Conservation (phyloP, 2,888 invertebrate genomes). For the Catocala nupta region DNA sequence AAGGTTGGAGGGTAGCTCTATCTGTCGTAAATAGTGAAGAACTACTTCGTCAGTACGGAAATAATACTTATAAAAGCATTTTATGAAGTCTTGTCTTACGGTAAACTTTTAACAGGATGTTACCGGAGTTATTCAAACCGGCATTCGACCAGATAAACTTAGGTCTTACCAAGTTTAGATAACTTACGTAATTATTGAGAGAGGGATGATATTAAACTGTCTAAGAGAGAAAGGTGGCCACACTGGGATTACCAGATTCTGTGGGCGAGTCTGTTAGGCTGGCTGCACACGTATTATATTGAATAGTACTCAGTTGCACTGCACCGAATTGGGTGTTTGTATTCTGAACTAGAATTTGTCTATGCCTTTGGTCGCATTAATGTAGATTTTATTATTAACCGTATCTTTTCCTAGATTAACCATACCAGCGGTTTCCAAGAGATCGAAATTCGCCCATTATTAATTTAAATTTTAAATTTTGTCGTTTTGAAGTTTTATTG, state of each 20-base stretch:
- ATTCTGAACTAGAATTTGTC: too few relatives aligned
- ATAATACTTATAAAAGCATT: neutral
- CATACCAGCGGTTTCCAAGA: too few relatives aligned
- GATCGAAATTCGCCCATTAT: too few relatives aligned
- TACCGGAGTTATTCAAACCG: neutral
- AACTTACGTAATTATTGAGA: constrained; percentile 12
- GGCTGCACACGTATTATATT: neutral
- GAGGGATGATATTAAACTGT: constrained; percentile 18
- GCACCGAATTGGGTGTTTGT: too few relatives aligned
- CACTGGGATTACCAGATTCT: constrained; percentile 16
- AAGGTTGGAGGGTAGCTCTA: too few relatives aligned
- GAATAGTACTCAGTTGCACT: too few relatives aligned
- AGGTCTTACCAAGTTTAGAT: constrained; percentile 3
- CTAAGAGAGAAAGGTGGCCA: constrained; percentile 6
- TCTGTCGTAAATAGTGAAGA: too few relatives aligned
- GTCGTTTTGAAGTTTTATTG: too few relatives aligned
- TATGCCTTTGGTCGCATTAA: too few relatives aligned
- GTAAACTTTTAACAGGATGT: neutral
- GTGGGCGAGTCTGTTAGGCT: neutral
- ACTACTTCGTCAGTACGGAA: neutral
- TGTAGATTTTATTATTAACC: too few relatives aligned
- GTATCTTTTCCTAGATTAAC: too few relatives aligned
- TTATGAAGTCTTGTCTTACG: neutral
- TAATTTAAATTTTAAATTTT: too few relatives aligned
- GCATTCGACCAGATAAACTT: constrained; percentile 10